Percentiles rank a stretch among this genome's conserved stretches.
These are phyloP conservation scores for Ennomos fuscantarius DNA, from an alignment of 2,888 invertebrate species.

Conservation along the genomic window DNA sequence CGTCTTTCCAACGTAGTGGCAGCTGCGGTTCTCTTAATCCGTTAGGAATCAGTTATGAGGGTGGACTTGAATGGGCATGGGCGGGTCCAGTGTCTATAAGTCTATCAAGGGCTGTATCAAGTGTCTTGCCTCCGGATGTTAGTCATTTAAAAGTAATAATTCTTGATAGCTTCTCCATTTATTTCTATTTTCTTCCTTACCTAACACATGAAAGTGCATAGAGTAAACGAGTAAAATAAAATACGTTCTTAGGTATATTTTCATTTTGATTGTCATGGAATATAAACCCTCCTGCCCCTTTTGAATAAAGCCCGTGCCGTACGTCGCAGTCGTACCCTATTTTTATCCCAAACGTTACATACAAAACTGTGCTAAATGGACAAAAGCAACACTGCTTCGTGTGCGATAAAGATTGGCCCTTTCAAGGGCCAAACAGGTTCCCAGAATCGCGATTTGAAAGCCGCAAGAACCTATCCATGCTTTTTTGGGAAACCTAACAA, in stretches of 20 bases:
- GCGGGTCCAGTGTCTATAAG: background rate
- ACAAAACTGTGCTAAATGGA: background rate
- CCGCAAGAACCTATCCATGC: slow-evolving; percentile 47
- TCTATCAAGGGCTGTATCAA: slow-evolving; percentile 11
- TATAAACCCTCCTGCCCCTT: too few relatives aligned
- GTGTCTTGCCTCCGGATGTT: too few relatives aligned
- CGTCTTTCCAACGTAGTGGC: slow-evolving; percentile 44
- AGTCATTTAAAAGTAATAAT: too few relatives aligned
- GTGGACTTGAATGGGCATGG: slow-evolving; percentile 9
- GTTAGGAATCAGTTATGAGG: slow-evolving; percentile 22
- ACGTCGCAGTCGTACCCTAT: too few relatives aligned
- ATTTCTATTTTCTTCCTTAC: too few relatives aligned
- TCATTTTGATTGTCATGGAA: too few relatives aligned
- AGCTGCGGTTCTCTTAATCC: slow-evolving; percentile 26
- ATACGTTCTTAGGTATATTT: too few relatives aligned
- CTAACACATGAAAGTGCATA: too few relatives aligned
- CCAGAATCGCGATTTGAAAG: slow-evolving; percentile 34
- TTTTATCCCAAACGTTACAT: too few relatives aligned
- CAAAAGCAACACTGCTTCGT: background rate
- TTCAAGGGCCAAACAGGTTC: slow-evolving; percentile 25
- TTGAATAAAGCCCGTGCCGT: too few relatives aligned
- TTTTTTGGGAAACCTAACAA: slow-evolving; percentile 49
- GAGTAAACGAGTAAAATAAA: too few relatives aligned
- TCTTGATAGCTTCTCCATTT: too few relatives aligned
- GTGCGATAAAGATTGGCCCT: slow-evolving; percentile 9